These are phyloP conservation scores for Henricia sp. DNA, from an alignment of 53 echinoderm and acorn worm species.

Conservation along the genomic window DNA sequence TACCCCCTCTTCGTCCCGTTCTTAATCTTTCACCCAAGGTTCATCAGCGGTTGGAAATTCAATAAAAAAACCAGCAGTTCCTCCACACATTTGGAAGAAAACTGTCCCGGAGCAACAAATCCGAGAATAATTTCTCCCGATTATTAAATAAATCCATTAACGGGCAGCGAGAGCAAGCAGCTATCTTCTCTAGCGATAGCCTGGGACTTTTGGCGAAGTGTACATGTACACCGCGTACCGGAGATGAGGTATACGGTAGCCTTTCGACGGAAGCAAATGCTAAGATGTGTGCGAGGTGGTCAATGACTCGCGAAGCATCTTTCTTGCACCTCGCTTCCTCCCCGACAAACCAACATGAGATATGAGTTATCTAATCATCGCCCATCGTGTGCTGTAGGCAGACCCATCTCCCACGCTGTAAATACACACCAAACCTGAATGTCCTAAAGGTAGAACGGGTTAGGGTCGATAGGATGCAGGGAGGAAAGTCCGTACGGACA, in stretches of 20 bases:
- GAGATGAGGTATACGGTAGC: neutral
- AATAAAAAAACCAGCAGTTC: conserved; percentile 16
- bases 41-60: conserved; percentile 38
- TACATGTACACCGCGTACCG: neutral
- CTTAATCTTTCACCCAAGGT: conserved; percentile 44
- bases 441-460: neutral
- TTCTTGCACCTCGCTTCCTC: neutral
- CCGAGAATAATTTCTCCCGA: conserved; percentile 41
- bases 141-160: conserved; percentile 58
- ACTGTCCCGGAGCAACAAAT: conserved; percentile 48
- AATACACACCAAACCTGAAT: neutral
- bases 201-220: neutral
- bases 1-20: neutral
- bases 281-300: conserved; percentile 3
- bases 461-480: neutral
- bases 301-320: conserved; percentile 18
- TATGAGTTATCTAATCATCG: conserved; percentile 40
- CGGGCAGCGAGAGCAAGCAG: conserved; percentile 6
- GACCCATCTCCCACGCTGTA: neutral
- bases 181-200: conserved; percentile 3
- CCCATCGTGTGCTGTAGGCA: conserved; percentile 15
- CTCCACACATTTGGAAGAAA: conserved; percentile 19
- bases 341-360: conserved; percentile 31
- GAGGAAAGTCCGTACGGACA: conserved; percentile 41
- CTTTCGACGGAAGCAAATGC: conserved; percentile 17